Evolutionary conservation across 2,888 invertebrate genomes (phyloP).

Genomic region (Drosophila maculinotata): DNA sequence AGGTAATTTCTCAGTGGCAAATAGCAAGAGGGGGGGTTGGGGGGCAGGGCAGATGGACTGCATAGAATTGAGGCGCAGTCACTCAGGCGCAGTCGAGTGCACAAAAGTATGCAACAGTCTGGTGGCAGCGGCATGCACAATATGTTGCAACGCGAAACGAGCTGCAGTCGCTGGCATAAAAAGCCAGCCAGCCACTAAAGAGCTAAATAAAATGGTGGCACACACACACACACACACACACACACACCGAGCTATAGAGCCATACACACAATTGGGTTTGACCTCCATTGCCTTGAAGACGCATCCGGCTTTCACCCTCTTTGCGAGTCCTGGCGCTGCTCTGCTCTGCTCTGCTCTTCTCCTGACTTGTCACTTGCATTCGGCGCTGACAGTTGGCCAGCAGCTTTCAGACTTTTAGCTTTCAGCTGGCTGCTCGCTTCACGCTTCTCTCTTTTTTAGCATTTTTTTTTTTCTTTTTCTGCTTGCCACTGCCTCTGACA

Average conservation of each 20-base stretch:
- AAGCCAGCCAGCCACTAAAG: conserved; percentile 39
- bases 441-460: not conserved
- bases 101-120: conserved; percentile 71
- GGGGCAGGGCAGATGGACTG: not conserved
- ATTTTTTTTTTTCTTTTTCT: conserved; percentile 7
- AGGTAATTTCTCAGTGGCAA: conserved; percentile 66
- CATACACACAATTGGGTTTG: conserved; percentile 44
- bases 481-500: conserved; percentile 58
- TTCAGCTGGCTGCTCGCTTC: conserved; percentile 30
- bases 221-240: conserved; percentile 9
- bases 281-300: conserved; percentile 60
- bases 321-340: conserved; percentile 14
- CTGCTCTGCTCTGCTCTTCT: conserved; percentile 20
- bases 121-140: conserved; percentile 69
- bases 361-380: conserved; percentile 70
- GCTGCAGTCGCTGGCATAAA: conserved; percentile 24
- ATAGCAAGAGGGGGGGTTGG: not conserved
- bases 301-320: conserved; percentile 45
- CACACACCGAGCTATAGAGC: conserved; percentile 2
- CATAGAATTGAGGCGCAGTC: conserved; percentile 37
- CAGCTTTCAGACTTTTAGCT: conserved; percentile 58
- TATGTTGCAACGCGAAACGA: conserved; percentile 44
- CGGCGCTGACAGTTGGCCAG: conserved; percentile 71
- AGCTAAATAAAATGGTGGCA: conserved; percentile 52
- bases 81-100: conserved; percentile 61